phyloP scores from a whole-genome alignment of 2,888 invertebrate genomes.

The Scotopteryx bipunctaria region DNA sequence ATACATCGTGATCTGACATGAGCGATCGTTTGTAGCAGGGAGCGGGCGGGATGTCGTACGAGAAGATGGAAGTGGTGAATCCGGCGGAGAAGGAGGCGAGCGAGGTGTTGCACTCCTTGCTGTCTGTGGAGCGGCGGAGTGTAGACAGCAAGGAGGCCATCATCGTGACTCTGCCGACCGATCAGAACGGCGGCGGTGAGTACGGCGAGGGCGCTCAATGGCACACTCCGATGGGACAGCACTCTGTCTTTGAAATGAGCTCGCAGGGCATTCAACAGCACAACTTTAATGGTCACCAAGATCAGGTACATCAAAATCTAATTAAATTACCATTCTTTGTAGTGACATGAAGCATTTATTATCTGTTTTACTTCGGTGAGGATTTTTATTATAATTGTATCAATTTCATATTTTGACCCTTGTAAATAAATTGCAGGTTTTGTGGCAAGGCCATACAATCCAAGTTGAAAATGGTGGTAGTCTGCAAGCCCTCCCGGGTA shows the following conservation, averaged over 20 bases:
- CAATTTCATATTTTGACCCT: not conserved
- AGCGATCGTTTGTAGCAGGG: conserved; percentile 74
- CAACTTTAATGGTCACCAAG: conserved; percentile 76
- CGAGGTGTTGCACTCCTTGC: conserved; percentile 86
- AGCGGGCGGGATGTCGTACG: conserved; percentile 73
- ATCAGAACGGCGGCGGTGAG: conserved; percentile 75
- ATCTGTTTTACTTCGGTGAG: no score
- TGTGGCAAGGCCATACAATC: conserved; percentile 87
- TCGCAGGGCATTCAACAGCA: conserved; percentile 76
- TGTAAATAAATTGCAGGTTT: conserved; percentile 76
- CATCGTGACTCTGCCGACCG: conserved; percentile 74
- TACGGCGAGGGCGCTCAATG: conserved; percentile 84
- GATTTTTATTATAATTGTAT: no score
- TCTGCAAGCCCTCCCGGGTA: conserved; percentile 61
- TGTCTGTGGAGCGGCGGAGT: conserved; percentile 86
- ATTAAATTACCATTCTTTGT: not conserved
- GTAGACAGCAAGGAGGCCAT: conserved; percentile 82
- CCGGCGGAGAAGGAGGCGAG: conserved; percentile 88
- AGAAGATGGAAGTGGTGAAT: conserved; percentile 85
- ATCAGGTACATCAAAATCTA: conserved; percentile 62
- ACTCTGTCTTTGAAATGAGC: conserved; percentile 77
- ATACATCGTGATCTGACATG: conserved; percentile 79
- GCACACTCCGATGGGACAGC: conserved; percentile 84
- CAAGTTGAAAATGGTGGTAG: conserved; percentile 82
- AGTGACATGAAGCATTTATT: no score